A percentile compares a stretch with the other conserved stretches of the same genome.
Evolutionary conservation across 2,113 vertebrate genomes (phyloP).

Genomic region (Panthera tigris): DNA sequence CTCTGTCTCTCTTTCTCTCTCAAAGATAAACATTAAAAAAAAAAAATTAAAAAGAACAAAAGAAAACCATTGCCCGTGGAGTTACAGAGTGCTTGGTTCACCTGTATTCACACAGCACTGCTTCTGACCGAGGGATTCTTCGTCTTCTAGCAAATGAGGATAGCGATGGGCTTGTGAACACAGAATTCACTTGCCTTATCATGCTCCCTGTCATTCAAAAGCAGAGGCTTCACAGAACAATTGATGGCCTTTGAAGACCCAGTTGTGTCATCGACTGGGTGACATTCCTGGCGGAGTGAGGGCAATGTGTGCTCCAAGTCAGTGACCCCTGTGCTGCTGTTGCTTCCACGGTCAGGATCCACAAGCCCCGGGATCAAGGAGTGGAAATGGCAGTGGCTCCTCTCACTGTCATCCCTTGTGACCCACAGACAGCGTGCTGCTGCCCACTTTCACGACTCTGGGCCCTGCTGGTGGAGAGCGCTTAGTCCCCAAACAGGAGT

Average conservation of each 20-base stretch:
- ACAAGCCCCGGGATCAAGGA: fast-evolving
- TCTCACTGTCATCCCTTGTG: neutral
- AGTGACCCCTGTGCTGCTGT: neutral
- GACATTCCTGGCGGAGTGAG: too few relatives aligned
- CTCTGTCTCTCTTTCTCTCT: too few relatives aligned
- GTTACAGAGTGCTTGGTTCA: neutral
- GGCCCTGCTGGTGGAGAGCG: neutral
- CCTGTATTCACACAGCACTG: neutral
- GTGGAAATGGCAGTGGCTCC: neutral
- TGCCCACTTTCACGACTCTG: neutral
- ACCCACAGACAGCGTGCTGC: neutral
- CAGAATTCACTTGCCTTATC: neutral
- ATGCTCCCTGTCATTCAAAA: neutral
- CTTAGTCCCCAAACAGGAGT: neutral
- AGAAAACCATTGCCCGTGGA: neutral
- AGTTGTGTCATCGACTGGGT: neutral
- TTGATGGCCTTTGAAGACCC: neutral
- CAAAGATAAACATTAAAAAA: too few relatives aligned
- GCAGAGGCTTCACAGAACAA: neutral
- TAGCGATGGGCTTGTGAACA: neutral
- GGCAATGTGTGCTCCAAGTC: neutral
- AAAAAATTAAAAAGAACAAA: too few relatives aligned
- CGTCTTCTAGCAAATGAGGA: neutral
- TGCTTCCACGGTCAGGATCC: neutral
- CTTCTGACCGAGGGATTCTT: neutral